Evolutionary conservation across 2,113 vertebrate species (phyloP), one percentile per base, ranked within the genome.

Genomic region (Ptilorrhoa leucosticta): DNA sequence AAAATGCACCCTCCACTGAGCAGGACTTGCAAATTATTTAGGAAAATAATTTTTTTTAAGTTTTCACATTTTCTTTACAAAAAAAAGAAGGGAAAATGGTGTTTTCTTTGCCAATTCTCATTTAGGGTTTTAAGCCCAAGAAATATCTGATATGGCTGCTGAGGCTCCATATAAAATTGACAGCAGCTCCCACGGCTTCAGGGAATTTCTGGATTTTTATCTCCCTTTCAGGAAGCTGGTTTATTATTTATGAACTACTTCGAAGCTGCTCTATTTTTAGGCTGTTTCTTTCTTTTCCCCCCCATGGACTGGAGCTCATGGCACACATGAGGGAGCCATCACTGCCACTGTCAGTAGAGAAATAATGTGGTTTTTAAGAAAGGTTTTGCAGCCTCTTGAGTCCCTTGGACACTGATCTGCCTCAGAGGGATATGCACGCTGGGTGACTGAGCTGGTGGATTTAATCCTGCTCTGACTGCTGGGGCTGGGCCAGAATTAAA

Each of bases 171-270:
- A 40, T 72, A 69, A 90, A 92, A 72, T 1, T 69, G 58, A 65
- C 72, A 91, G 69, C 54, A 80, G 40, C 31, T 81, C n/a, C 54
- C 31, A 37, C 2, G 42, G 51, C 64, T 87, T 83, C 19, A 61
- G 40, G 72, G 82, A 83, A 5, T 73, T 90, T 76, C 53, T 77
- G 71, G 76, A 80, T 83, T 83, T 89, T 72, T 75, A 80, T 51
- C 72, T 95, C 76, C 35, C 40, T 91, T 92, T 89, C 83, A 83
- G 30, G 64, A 96, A 83, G 42, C 11, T 2, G 1, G 68, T 91
- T 91, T 96, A 95, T 96, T 96, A 96, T 96, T 95, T 96, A 94
- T 95, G 93, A 96, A 90, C 76, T 72, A 57, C 76, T 90, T 86
- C 0, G 20, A 95, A 94, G 76, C 68, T 28, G 58, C 45, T 91